Evolutionary conservation across 1,140 invertebrate genomes (phyloP), one percentile per base, ranked within the genome.

Genomic region (Drosophila fuyamai): DNA sequence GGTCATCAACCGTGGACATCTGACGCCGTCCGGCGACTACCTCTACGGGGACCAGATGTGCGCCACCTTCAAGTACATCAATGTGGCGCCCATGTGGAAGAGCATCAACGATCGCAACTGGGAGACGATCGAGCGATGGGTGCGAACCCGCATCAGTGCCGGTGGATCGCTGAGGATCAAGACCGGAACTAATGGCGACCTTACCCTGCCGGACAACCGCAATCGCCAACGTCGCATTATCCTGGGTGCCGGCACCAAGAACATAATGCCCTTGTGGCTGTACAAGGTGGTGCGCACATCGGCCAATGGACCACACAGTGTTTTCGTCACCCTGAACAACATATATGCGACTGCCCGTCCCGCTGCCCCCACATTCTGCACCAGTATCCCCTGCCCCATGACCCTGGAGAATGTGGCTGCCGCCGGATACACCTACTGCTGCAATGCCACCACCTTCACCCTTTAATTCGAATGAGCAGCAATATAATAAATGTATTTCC

Each of bases 31-130:
- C 0, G 80, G 56, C 0, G 80, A 82, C 35, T 81, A 48, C 10
- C 50, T 79, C 0, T 82, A 16, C 14, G 44, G 32, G 2, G 58
- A 68, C n/a, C 59, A 82, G n/a, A 83, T 71, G 75, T 60, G 70
- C 38, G 65, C 79, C n/a, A 92, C 92, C 13, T 92, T 81, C 51
- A 93, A 92, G 59, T 94, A 92, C 59, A 70, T 93, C 0, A 94
- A 94, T 67, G 91, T 81, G 0, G 92, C 83, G 9, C 93, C 93
- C 1, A 93, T 93, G 73, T 94, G 93, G 85, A 91, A 93, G 53
- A 91, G 65, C 6, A 86, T 94, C 23, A 93, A 93, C 41, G 89
- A 79, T 3, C 81, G 90, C n/a, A 94, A 94, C 75, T 94, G 94
- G 93, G 70, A 79, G 27, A 47, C 70, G 5, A 65, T 93, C 10